Evolutionary conservation across 2,797 vertebrate species (phyloP).

Genomic region (Phalanger gymnotis): DNA sequence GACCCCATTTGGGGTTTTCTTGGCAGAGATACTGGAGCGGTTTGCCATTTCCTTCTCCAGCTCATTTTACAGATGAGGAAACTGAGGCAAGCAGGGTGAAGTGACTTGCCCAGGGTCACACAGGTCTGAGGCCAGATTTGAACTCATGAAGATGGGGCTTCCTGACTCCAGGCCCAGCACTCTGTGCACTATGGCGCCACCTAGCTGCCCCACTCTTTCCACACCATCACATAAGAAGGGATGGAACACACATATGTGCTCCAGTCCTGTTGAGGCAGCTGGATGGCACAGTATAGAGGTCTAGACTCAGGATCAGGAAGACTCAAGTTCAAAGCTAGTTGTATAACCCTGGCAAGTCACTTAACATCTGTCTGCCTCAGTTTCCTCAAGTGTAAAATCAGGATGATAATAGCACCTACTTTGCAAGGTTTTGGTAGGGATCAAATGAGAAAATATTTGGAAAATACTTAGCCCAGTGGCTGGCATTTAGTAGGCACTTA

Average conservation of each 20-base stretch:
- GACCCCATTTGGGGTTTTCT: too few relatives aligned
- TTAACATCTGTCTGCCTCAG: too few relatives aligned
- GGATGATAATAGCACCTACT: neutral
- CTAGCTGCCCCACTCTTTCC: neutral
- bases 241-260: neutral
- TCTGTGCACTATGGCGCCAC: neutral
- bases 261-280: neutral
- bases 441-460: neutral
- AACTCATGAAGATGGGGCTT: neutral
- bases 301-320: neutral
- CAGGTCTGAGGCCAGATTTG: neutral
- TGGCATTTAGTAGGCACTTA: neutral
- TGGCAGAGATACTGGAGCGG: too few relatives aligned
- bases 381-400: too few relatives aligned
- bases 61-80: too few relatives aligned
- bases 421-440: neutral
- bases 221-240: neutral
- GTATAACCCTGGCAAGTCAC: too few relatives aligned
- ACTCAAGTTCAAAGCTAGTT: too few relatives aligned
- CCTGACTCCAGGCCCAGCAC: neutral
- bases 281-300: neutral
- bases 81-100: neutral
- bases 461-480: neutral
- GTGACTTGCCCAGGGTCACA: neutral
- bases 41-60: too few relatives aligned